Conservation (phyloP, 2,888 invertebrate species). For the Eupithecia abbreviata region DNA sequence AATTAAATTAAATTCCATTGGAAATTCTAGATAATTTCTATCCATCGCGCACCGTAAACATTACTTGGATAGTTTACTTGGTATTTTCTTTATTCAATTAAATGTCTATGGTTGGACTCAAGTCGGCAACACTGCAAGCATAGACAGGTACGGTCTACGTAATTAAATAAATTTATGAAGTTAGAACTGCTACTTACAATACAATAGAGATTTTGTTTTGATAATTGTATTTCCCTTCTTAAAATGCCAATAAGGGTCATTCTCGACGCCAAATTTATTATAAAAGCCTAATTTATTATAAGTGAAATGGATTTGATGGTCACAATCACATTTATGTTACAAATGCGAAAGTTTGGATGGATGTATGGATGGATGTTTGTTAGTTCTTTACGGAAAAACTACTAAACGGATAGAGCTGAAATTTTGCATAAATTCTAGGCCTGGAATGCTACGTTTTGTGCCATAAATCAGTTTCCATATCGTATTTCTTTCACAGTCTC, state of each 20-base stretch:
- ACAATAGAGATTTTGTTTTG: not conserved
- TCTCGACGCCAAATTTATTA: not conserved
- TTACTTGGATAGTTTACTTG: not conserved
- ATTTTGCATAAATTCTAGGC: too few relatives aligned
- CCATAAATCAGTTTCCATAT: too few relatives aligned
- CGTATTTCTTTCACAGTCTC: too few relatives aligned
- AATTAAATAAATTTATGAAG: not conserved
- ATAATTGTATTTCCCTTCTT: not conserved
- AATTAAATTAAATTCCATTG: not conserved
- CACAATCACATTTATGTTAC: too few relatives aligned
- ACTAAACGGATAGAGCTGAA: too few relatives aligned
- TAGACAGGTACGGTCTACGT: too few relatives aligned
- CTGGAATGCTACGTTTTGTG: too few relatives aligned
- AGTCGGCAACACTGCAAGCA: not conserved
- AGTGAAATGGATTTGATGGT: too few relatives aligned
- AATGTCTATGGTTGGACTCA: not conserved
- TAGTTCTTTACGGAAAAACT: too few relatives aligned
- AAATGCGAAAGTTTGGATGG: too few relatives aligned
- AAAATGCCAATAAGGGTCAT: not conserved
- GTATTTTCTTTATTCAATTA: not conserved
- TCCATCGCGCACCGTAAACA: slow-evolving; percentile 1
- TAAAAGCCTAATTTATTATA: not conserved
- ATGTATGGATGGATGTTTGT: too few relatives aligned
- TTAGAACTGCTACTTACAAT: not conserved
- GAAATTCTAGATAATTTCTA: not conserved